Evolutionary conservation across 2,888 invertebrate genomes (phyloP).

Genomic region (Cryptosula pallasiana): DNA sequence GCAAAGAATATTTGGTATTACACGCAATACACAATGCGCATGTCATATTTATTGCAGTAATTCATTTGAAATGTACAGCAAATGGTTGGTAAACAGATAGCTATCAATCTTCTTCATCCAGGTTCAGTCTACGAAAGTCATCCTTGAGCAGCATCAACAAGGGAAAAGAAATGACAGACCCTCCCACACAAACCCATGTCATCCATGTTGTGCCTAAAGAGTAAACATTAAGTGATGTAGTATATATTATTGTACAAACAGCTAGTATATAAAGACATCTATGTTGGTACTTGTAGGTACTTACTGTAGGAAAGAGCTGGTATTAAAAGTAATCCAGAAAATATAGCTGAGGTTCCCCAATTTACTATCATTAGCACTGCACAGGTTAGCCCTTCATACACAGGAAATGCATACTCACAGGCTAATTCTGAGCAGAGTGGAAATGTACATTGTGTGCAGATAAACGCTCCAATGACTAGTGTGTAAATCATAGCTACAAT

Average conservation of each 20-base stretch:
- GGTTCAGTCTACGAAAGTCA: neutral
- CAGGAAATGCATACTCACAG: constrained; percentile 5
- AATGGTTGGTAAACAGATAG: neutral
- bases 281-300: too few relatives aligned
- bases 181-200: neutral
- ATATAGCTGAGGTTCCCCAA: neutral
- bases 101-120: neutral
- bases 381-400: neutral
- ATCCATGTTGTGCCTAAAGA: constrained; percentile 13
- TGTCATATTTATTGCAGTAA: neutral
- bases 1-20: too few relatives aligned
- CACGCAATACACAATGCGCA: neutral
- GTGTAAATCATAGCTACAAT: neutral
- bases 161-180: neutral
- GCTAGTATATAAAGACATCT: neutral
- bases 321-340: neutral
- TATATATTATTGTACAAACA: too few relatives aligned
- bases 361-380: neutral
- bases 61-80: too few relatives aligned
- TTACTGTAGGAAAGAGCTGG: neutral
- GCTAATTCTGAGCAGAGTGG: neutral
- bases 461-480: neutral
- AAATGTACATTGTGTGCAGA: neutral
- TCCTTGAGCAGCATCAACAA: neutral
- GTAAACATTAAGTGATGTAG: too few relatives aligned